These are phyloP conservation scores for Nomada lathburiana DNA, from an alignment of 2,888 invertebrate genomes.

Conservation along the genomic window DNA sequence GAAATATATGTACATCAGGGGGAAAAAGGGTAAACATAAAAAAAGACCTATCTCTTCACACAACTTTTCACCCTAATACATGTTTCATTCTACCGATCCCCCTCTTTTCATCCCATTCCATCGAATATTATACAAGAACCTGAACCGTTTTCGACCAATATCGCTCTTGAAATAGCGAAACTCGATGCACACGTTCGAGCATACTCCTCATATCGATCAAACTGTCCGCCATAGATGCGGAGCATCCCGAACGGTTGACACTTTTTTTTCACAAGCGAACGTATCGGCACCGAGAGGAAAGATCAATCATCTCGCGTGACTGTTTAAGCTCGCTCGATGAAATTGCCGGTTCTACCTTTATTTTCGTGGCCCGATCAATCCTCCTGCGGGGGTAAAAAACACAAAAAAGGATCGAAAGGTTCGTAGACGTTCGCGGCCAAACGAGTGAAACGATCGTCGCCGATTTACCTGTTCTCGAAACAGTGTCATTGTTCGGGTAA, in stretches of 20 bases:
- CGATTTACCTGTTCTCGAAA: conserved; percentile 60
- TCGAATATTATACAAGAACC: neutral
- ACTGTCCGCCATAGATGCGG: conserved; percentile 38
- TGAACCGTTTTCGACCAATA: neutral
- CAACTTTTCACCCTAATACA: neutral
- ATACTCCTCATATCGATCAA: conserved; percentile 52
- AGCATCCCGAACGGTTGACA: conserved; percentile 43
- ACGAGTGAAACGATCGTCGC: conserved; percentile 62
- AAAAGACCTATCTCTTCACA: no score
- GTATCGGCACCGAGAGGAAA: conserved; percentile 26
- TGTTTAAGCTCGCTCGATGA: conserved; percentile 48
- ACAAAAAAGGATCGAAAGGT: conserved; percentile 28
- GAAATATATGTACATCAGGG: no score
- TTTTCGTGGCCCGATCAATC: conserved; percentile 37
- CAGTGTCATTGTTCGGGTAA: conserved; percentile 72
- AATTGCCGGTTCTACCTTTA: conserved; percentile 14
- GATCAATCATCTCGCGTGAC: conserved; percentile 53
- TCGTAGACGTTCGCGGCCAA: conserved; percentile 28
- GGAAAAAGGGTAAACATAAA: no score
- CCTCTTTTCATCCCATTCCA: no score
- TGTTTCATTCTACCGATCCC: no score
- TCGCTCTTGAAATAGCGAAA: conserved; percentile 18
- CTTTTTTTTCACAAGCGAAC: conserved; percentile 33
- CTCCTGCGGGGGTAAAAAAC: neutral
- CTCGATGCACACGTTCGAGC: conserved; percentile 11